These are phyloP conservation scores for Trypoxylon attenuatum DNA, from an alignment of 2,888 invertebrate genomes.

Conservation along the genomic window DNA sequence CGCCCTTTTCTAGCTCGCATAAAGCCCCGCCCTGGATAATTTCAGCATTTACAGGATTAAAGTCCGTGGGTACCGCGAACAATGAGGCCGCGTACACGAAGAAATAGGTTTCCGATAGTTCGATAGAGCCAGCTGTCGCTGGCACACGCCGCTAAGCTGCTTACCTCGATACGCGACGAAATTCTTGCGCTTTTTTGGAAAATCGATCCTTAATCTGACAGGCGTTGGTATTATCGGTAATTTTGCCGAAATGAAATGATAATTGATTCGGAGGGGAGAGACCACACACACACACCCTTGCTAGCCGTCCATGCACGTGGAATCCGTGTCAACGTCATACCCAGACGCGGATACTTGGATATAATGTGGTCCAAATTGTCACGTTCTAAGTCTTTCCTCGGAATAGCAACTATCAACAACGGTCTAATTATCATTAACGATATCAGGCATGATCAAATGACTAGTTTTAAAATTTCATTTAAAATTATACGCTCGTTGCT, in stretches of 20 bases:
- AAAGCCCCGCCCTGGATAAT: constrained; percentile 58
- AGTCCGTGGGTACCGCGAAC: constrained; percentile 56
- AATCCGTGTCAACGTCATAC: not conserved
- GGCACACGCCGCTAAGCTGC: constrained; percentile 66
- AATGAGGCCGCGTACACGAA: constrained; percentile 29
- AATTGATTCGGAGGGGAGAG: constrained; percentile 52
- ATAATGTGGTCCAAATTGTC: no score
- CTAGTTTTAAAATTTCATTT: no score
- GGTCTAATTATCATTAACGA: no score
- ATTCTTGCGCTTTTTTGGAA: constrained; percentile 73
- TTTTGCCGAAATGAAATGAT: constrained; percentile 62
- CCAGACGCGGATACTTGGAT: not conserved
- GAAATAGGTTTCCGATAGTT: constrained; percentile 70
- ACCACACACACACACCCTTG: not conserved
- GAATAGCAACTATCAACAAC: no score
- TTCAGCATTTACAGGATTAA: constrained; percentile 73
- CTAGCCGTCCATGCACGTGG: not conserved
- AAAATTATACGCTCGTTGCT: no score
- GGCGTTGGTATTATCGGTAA: constrained; percentile 62
- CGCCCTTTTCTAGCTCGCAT: constrained; percentile 19
- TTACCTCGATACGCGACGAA: constrained; percentile 63
- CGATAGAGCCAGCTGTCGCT: constrained; percentile 57
- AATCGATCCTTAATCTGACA: constrained; percentile 62
- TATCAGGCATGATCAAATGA: no score
- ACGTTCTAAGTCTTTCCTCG: no score